A percentile compares a stretch with the other conserved stretches of the same genome.
These are phyloP conservation scores for Drosophila ironensis DNA, from an alignment of 1,140 invertebrate species.

Conservation along the genomic window DNA sequence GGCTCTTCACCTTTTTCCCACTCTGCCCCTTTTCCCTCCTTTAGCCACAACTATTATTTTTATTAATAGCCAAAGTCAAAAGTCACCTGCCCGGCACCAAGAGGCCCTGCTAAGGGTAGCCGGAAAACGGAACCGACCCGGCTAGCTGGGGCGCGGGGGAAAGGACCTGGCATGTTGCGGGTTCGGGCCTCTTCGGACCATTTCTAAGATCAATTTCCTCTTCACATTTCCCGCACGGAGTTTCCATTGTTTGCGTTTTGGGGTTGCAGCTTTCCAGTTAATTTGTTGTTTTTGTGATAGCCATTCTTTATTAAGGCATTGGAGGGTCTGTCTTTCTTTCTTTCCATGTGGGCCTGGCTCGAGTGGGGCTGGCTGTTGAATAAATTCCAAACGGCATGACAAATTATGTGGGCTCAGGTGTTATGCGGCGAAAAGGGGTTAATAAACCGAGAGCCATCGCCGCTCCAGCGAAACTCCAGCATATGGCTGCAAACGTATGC, in stretches of 20 bases:
- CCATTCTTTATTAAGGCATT: slow-evolving; percentile 29
- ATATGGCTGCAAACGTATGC: slow-evolving; percentile 26
- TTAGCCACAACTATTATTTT: slow-evolving; percentile 78
- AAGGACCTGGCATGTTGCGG: slow-evolving; percentile 43
- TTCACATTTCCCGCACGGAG: slow-evolving; percentile 35
- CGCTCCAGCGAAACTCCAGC: slow-evolving; percentile 27
- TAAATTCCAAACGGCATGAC: slow-evolving; percentile 76
- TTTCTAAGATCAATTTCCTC: slow-evolving; percentile 68
- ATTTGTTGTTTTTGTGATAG: too few relatives aligned
- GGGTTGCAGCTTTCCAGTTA: slow-evolving; percentile 65
- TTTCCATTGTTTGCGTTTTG: slow-evolving; percentile 39
- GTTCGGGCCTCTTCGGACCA: slow-evolving; percentile 23
- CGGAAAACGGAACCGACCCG: slow-evolving; percentile 63
- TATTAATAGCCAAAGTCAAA: slow-evolving; percentile 80
- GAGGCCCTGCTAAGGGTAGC: slow-evolving; percentile 58
- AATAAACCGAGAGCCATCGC: slow-evolving; percentile 66
- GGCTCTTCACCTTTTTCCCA: slow-evolving; percentile 55
- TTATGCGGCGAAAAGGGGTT: slow-evolving; percentile 68
- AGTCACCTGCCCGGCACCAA: slow-evolving; percentile 70
- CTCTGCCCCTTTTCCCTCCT: slow-evolving; percentile 23
- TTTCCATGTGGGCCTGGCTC: slow-evolving; percentile 59
- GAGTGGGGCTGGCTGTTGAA: slow-evolving; percentile 47
- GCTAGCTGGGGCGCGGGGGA: too few relatives aligned
- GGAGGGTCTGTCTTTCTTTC: slow-evolving; percentile 1
- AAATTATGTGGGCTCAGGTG: slow-evolving; percentile 80